Evolutionary conservation across 1,140 invertebrate species (phyloP).

Genomic region (Pachypeltis micranthus): DNA sequence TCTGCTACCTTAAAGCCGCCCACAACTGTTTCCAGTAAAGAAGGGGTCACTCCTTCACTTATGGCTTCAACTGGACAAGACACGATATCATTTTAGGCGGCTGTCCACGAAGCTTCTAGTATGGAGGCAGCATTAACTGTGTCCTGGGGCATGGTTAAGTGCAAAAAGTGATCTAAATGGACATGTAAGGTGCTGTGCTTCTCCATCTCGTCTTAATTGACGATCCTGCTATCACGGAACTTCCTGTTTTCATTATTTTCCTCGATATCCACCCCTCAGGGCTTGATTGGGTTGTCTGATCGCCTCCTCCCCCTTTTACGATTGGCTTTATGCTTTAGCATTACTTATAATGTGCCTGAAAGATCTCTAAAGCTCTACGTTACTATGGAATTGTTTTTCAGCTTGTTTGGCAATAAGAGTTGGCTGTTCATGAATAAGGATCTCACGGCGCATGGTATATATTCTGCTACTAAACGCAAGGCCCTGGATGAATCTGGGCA

Average conservation of each 20-base stretch:
- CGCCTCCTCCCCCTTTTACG: not conserved
- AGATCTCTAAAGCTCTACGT: not conserved
- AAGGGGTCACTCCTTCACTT: too few relatives aligned
- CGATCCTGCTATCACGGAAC: not conserved
- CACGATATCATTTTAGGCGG: too few relatives aligned
- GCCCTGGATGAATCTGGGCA: slow-evolving; percentile 29
- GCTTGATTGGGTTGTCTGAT: not conserved
- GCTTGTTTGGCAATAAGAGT: slow-evolving; percentile 7
- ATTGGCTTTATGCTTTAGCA: not conserved
- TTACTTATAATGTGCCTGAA: not conserved
- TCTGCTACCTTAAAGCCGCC: too few relatives aligned
- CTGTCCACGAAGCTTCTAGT: too few relatives aligned
- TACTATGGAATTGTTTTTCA: slow-evolving; percentile 9
- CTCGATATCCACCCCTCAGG: not conserved
- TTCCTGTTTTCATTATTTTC: not conserved
- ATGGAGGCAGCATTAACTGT: too few relatives aligned
- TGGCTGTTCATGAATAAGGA: slow-evolving; percentile 12
- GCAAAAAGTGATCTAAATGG: too few relatives aligned
- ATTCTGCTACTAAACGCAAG: slow-evolving; percentile 39
- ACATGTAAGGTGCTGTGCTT: too few relatives aligned
- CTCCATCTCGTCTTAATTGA: too few relatives aligned
- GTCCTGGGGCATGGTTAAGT: too few relatives aligned
- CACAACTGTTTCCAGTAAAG: too few relatives aligned
- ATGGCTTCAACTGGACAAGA: too few relatives aligned
- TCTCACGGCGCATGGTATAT: slow-evolving; percentile 19